These are phyloP conservation scores for Cherax destructor DNA, from an alignment of 1,140 invertebrate genomes.

Conservation along the genomic window DNA sequence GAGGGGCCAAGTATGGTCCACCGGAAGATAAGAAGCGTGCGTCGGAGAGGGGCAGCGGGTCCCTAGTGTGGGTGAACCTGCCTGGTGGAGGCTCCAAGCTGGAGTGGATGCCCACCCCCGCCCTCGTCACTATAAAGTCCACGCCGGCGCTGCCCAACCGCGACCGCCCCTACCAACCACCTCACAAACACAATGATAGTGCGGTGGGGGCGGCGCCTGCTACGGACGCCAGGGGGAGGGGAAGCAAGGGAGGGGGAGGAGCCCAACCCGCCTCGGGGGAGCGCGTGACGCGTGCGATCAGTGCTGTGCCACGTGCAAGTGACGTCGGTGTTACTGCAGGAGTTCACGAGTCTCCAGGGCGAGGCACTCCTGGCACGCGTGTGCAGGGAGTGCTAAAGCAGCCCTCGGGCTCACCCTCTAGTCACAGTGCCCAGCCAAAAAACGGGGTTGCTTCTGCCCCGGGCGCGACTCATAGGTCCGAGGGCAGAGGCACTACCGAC, in stretches of 20 bases:
- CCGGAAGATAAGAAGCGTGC: neutral
- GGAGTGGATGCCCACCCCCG: constrained; percentile 70
- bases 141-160: constrained; percentile 57
- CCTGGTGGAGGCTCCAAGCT: constrained; percentile 71
- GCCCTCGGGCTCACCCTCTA: neutral
- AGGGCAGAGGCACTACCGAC: constrained; percentile 60
- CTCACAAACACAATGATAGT: constrained; percentile 22
- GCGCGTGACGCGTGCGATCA: constrained; percentile 53
- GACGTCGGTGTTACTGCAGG: constrained; percentile 27
- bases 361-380: neutral
- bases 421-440: constrained; percentile 47
- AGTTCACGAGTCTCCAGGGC: constrained; percentile 13
- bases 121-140: constrained; percentile 64
- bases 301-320: constrained; percentile 53
- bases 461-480: constrained; percentile 56
- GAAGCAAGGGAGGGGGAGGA: constrained; percentile 31
- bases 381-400: constrained; percentile 6
- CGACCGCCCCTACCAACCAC: neutral
- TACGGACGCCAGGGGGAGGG: constrained; percentile 16
- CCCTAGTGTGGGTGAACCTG: constrained; percentile 70
- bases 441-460: constrained; percentile 70
- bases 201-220: constrained; percentile 13
- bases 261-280: constrained; percentile 3
- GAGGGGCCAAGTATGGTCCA: neutral
- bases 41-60: constrained; percentile 23